phyloP scores from a whole-genome alignment of 2,888 invertebrate genomes.

The Teleogryllus oceanicus region DNA sequence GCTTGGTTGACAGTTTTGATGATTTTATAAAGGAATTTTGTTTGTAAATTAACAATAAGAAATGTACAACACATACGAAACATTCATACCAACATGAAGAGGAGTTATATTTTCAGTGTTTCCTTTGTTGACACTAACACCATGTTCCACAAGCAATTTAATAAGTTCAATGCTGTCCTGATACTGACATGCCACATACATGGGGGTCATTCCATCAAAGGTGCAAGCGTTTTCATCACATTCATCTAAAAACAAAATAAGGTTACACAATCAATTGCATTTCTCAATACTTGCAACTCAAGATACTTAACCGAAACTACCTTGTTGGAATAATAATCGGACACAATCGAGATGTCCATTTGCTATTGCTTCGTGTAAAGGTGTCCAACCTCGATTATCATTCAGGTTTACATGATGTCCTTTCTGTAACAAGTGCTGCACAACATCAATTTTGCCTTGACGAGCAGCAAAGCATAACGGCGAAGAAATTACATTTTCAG shows the following conservation, averaged over 20 bases:
- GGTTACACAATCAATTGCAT: not conserved
- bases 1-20: too few species aligned
- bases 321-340: not conserved
- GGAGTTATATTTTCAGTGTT: not conserved
- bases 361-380: constrained; percentile 29
- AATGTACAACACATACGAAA: not conserved
- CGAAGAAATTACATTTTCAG: not conserved
- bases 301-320: not conserved
- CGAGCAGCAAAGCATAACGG: constrained; percentile 24
- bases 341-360: constrained; percentile 18
- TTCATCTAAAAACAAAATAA: not conserved
- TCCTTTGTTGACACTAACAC: not conserved
- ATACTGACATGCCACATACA: not conserved
- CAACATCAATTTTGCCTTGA: constrained; percentile 2
- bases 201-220: not conserved
- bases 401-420: not conserved
- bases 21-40: too few species aligned
- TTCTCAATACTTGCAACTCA: not conserved
- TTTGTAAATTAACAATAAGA: too few species aligned
- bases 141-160: not conserved
- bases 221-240: not conserved
- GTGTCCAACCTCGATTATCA: constrained; percentile 29
- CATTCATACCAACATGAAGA: not conserved
- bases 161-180: not conserved
- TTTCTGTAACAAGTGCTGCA: not conserved